phyloP scores from a whole-genome alignment of 2,113 vertebrate genomes.

The Zosterops hypoxanthus region DNA sequence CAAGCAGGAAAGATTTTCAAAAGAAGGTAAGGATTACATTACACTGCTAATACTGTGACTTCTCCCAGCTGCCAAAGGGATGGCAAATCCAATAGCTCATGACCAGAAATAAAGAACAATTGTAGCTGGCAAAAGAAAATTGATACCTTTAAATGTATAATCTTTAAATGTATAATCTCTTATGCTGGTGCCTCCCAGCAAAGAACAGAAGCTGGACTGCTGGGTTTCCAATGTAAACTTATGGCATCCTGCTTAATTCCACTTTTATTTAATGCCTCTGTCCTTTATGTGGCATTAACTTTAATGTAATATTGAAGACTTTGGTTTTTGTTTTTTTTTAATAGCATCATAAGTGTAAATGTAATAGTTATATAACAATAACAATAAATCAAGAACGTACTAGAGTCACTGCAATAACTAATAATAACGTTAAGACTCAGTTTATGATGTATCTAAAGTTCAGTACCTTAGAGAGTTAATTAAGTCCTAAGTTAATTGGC shows the following conservation, averaged over 20 bases:
- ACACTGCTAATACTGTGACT: not conserved
- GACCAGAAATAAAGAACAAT: slow-evolving; percentile 20
- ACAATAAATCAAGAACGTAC: slow-evolving; percentile 45
- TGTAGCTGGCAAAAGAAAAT: not conserved
- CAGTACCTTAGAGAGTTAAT: slow-evolving; percentile 76
- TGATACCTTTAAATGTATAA: not conserved
- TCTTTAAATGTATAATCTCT: not conserved
- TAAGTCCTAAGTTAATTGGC: slow-evolving; percentile 76
- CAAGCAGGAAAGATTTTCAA: not conserved
- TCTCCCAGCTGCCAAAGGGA: not conserved
- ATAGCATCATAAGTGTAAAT: slow-evolving; percentile 53
- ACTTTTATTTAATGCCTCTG: slow-evolving; percentile 48
- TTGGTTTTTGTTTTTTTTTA: slow-evolving; percentile 2
- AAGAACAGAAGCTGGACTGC: not conserved
- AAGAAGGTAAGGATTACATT: not conserved
- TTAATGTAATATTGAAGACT: slow-evolving; percentile 56
- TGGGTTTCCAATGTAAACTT: slow-evolving; percentile 32
- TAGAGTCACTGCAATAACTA: slow-evolving; percentile 44
- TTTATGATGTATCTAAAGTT: slow-evolving; percentile 65
- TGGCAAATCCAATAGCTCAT: slow-evolving; percentile 7
- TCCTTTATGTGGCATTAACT: slow-evolving; percentile 41
- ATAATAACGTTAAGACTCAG: slow-evolving; percentile 56
- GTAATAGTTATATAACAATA: slow-evolving; percentile 57
- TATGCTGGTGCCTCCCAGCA: not conserved
- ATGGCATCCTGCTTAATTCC: not conserved